A percentile compares a stretch with the other conserved stretches of the same genome.
Conservation (phyloP, 2,113 vertebrate species). For the Apteryx owenii region DNA sequence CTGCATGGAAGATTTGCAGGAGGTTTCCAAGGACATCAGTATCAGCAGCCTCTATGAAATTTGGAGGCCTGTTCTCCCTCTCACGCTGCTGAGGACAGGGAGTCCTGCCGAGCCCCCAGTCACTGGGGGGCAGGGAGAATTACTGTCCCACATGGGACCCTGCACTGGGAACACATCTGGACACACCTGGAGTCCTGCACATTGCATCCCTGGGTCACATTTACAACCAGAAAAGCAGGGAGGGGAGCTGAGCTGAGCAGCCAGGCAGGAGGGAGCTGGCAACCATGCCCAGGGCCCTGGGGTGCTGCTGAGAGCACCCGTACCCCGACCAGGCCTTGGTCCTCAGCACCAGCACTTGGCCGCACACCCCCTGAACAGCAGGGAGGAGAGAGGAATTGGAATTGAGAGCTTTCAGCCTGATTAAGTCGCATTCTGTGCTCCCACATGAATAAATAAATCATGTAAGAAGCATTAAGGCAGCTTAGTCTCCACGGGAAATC, state of each 20-base stretch:
- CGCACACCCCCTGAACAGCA: background rate
- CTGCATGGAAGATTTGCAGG: rapidly evolving
- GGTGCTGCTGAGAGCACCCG: background rate
- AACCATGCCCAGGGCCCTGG: rapidly evolving
- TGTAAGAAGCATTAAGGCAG: constrained; percentile 66
- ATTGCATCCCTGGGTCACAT: background rate
- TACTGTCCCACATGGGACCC: background rate
- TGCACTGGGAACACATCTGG: rapidly evolving
- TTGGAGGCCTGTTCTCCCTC: background rate
- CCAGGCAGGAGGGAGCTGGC: background rate
- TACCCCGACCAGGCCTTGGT: rapidly evolving
- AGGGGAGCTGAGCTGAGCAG: background rate
- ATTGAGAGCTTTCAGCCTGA: background rate
- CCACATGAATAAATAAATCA: constrained; percentile 59
- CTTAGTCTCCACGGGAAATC: constrained; percentile 32
- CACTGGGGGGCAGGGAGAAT: background rate
- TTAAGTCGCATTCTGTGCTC: background rate
- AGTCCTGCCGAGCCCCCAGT: background rate
- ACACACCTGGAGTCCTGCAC: background rate
- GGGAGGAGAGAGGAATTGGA: background rate
- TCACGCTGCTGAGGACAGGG: background rate
- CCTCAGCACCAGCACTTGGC: rapidly evolving
- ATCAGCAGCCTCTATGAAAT: background rate
- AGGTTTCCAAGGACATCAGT: rapidly evolving
- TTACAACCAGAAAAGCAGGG: background rate